Percentiles rank a stretch among this genome's conserved stretches.
Conservation (phyloP, 2,797 vertebrate genomes). For the Alfaro cultratus region DNA sequence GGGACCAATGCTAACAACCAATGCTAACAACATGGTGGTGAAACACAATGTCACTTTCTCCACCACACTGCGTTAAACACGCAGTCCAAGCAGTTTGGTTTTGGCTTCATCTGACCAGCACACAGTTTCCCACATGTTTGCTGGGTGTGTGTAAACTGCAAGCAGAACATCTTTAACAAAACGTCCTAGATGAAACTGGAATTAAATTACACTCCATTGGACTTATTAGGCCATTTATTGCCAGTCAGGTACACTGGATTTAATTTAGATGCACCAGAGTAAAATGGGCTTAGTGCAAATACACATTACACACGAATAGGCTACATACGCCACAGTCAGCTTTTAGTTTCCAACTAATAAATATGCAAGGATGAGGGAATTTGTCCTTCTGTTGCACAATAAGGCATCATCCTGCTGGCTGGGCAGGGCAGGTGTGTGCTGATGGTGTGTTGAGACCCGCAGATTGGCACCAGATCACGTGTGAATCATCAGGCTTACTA, state of each 20-base stretch:
- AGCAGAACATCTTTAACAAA: background rate
- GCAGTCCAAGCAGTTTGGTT: background rate
- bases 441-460: constrained; percentile 55
- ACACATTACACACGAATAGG: constrained; percentile 40
- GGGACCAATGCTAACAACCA: no score
- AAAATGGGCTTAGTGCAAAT: constrained; percentile 9
- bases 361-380: constrained; percentile 24
- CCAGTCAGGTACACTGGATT: background rate
- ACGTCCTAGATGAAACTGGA: background rate
- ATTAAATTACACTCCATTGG: background rate
- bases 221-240: background rate
- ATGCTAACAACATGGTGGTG: background rate
- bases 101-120: background rate
- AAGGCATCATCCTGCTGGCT: constrained; percentile 21
- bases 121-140: background rate
- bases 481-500: constrained; percentile 65
- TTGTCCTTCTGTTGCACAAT: constrained; percentile 44
- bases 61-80: background rate
- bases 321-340: background rate
- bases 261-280: background rate
- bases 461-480: constrained; percentile 50
- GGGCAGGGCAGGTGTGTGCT: constrained; percentile 44
- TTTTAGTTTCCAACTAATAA: constrained; percentile 19
- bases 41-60: background rate
- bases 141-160: background rate